phyloP scores from a whole-genome alignment of 2,888 invertebrate species.

The Neoscelio sp. region DNA sequence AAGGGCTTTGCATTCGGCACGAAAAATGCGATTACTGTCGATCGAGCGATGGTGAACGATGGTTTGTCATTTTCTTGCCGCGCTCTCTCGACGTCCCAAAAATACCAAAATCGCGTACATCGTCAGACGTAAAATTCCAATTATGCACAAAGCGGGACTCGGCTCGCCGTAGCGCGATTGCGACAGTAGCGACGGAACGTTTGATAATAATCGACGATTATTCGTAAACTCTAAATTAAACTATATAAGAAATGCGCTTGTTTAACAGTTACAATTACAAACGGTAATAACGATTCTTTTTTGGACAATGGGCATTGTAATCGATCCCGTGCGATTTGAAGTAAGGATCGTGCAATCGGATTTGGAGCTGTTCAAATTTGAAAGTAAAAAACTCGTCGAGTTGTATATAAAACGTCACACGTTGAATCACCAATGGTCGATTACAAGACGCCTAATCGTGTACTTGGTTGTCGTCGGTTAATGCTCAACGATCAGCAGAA shows the following conservation, averaged over 20 bases:
- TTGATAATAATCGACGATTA: conserved; percentile 59
- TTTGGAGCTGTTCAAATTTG: background rate
- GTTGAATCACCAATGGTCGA: conserved; percentile 21
- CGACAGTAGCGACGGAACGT: conserved; percentile 43
- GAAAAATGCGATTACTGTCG: conserved; percentile 16
- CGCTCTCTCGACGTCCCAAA: no score
- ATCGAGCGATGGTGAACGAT: conserved; percentile 6
- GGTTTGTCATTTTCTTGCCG: background rate
- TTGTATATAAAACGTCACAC: conserved; percentile 5
- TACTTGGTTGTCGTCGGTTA: conserved; percentile 11
- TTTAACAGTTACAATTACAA: conserved; percentile 65
- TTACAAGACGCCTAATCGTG: conserved; percentile 7
- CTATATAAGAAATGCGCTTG: conserved; percentile 68
- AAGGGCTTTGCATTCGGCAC: conserved; percentile 17
- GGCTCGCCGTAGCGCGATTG: conserved; percentile 3
- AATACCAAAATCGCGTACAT: conserved; percentile 17
- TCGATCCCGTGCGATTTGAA: conserved; percentile 38
- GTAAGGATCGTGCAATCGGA: conserved; percentile 12
- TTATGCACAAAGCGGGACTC: background rate
- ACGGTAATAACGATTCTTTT: conserved; percentile 63
- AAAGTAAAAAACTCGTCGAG: conserved; percentile 7
- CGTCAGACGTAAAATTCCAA: conserved; percentile 7
- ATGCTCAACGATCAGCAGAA: conserved; percentile 37
- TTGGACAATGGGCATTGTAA: conserved; percentile 50
- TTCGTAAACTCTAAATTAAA: conserved; percentile 69